Percentiles rank a stretch among this genome's conserved stretches.
Evolutionary conservation across 2,888 invertebrate genomes (phyloP).

Genomic region (Nemurella pictetii): DNA sequence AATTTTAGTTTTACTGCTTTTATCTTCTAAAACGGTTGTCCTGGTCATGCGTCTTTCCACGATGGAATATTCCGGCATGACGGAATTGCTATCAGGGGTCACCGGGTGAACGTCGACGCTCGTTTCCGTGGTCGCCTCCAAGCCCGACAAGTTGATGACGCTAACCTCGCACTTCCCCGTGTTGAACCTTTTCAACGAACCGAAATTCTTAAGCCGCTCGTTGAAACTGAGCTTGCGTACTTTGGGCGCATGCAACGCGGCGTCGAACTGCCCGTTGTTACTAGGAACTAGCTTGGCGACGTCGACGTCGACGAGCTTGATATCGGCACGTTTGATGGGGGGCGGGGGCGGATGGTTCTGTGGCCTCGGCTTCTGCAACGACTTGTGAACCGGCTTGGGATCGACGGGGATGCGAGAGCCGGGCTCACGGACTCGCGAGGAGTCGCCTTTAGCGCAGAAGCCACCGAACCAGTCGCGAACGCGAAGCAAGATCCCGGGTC

Average conservation of each 20-base stretch:
- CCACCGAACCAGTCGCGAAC: background rate
- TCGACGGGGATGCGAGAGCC: background rate
- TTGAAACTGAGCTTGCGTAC: conserved; percentile 3
- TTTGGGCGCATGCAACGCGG: background rate
- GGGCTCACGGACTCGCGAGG: background rate
- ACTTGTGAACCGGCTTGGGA: background rate
- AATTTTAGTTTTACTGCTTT: background rate
- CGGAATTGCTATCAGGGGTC: background rate
- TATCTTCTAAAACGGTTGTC: background rate
- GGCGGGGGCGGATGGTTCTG: background rate
- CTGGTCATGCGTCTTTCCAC: background rate
- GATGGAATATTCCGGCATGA: background rate
- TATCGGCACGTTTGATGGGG: conserved; percentile 5
- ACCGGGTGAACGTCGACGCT: background rate
- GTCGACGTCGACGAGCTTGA: conserved; percentile 52
- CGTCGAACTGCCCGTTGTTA: background rate
- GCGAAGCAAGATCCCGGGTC: background rate
- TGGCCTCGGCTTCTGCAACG: background rate
- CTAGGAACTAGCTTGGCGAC: conserved; percentile 60
- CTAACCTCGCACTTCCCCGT: conserved; percentile 15
- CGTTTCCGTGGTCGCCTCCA: background rate
- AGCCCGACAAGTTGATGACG: conserved; percentile 16
- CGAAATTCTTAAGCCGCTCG: conserved; percentile 9
- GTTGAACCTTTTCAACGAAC: conserved; percentile 15
- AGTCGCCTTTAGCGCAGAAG: background rate